A percentile compares a stretch with the other conserved stretches of the same genome.
phyloP scores from a whole-genome alignment of 1,140 invertebrate genomes.

The Atta texana region DNA sequence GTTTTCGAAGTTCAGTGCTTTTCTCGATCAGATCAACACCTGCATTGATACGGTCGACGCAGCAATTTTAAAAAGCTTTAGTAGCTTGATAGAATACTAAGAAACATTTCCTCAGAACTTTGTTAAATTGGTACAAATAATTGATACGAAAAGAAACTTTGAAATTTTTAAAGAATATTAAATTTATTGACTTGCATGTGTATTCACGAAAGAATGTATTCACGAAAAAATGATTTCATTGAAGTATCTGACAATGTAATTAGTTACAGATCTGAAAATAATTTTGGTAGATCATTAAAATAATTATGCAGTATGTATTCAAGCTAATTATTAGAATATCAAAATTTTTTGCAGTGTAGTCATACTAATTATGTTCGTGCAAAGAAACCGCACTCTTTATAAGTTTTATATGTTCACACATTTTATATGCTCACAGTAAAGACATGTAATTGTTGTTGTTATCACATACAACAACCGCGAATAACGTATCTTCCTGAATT shows the following conservation, averaged over 20 bases:
- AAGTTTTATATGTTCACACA: background rate
- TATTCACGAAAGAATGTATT: no score
- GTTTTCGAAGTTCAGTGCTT: conserved; percentile 10
- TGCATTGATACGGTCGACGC: background rate
- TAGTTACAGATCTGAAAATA: no score
- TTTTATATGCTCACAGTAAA: conserved; percentile 2
- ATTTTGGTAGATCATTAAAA: no score
- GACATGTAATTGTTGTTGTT: conserved; percentile 49
- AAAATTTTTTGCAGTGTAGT: no score
- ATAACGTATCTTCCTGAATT: background rate
- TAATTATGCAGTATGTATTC: no score
- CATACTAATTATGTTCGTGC: no score
- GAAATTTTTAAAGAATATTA: conserved; percentile 2
- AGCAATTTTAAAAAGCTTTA: background rate
- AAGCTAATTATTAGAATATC: no score
- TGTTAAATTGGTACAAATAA: background rate
- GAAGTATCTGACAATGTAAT: no score
- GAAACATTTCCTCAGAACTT: background rate
- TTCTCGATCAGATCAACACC: background rate
- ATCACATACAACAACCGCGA: conserved; percentile 16
- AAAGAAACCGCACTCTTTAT: conserved; percentile 15
- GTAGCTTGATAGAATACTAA: background rate
- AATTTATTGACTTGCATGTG: background rate
- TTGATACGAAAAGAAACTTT: background rate
- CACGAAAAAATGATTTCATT: no score